Evolutionary conservation across 2,113 vertebrate species (phyloP).

Genomic region (Rhizomys pruinosus): DNA sequence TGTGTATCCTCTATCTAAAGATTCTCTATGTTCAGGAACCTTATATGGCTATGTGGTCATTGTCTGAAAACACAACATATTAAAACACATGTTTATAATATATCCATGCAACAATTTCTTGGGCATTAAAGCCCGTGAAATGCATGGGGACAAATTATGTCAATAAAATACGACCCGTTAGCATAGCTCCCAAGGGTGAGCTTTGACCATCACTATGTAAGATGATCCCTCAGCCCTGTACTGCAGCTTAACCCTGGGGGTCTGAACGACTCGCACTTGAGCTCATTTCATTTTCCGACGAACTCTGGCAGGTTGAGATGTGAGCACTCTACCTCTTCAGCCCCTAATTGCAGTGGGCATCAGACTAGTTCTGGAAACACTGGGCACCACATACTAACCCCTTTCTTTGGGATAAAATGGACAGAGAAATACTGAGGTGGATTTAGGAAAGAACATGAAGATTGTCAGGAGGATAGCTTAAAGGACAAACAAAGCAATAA

Average conservation of each 20-base stretch:
- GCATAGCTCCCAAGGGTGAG: background rate
- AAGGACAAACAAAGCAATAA: background rate
- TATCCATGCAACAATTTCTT: background rate
- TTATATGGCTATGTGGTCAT: background rate
- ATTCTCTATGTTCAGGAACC: background rate
- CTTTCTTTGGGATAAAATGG: background rate
- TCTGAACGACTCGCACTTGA: background rate
- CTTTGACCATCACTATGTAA: too few relatives aligned
- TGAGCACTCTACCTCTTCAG: background rate
- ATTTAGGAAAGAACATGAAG: background rate
- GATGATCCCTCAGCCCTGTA: too few relatives aligned
- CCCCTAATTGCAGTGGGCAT: background rate
- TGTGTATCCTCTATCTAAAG: background rate
- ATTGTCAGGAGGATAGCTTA: background rate
- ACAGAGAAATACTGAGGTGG: background rate
- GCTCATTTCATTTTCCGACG: background rate
- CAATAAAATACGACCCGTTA: background rate
- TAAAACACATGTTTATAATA: background rate
- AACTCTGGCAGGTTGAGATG: background rate
- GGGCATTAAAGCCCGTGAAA: background rate
- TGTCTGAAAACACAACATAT: background rate
- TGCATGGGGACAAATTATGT: background rate
- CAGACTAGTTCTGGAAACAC: background rate
- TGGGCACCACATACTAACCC: background rate
- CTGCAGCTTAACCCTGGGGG: background rate